A percentile compares a stretch with the other conserved stretches of the same genome.
Conservation (phyloP, 2,888 invertebrate species). For the Monoplex corrugatus region DNA sequence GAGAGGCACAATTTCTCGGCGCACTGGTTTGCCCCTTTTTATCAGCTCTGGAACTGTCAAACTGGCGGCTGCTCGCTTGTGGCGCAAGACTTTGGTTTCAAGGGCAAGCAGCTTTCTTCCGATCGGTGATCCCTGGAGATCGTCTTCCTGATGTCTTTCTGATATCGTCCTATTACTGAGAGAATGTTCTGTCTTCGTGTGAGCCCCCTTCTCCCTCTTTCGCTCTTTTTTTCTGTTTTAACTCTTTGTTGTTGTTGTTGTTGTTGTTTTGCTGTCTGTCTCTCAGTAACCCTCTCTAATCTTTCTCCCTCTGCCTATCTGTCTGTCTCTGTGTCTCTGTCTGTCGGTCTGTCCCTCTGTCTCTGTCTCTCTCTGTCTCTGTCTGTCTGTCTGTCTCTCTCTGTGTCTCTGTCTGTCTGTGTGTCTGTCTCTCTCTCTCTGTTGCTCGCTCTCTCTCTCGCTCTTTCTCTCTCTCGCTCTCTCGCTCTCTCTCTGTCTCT, state of each 20-base stretch:
- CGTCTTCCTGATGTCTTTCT: slow-evolving; percentile 39
- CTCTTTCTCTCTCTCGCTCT: too few species aligned
- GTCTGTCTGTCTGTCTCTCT: not conserved
- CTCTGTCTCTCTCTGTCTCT: not conserved
- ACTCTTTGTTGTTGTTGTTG: too few species aligned
- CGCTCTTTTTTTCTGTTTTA: not conserved
- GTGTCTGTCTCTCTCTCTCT: not conserved
- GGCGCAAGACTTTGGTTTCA: slow-evolving; percentile 45
- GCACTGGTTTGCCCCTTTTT: slow-evolving; percentile 38
- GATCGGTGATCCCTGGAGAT: slow-evolving; percentile 30
- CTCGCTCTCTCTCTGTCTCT: too few species aligned
- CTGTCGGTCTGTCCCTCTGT: not conserved
- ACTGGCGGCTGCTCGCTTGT: slow-evolving; percentile 40
- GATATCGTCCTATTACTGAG: slow-evolving; percentile 37
- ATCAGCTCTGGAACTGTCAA: slow-evolving; percentile 44
- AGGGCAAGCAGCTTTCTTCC: slow-evolving; percentile 38
- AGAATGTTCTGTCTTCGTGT: not conserved
- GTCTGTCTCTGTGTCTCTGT: not conserved
- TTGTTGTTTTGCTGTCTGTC: not conserved
- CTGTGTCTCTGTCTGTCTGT: slow-evolving; percentile 1
- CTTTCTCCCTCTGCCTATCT: not conserved
- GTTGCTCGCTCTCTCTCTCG: not conserved
- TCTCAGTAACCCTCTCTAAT: not conserved
- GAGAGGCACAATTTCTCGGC: slow-evolving; percentile 37
- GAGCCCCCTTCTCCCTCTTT: not conserved